Percentiles rank a stretch among this genome's conserved stretches.
Conservation (phyloP, 2,797 vertebrate species). For the Pangasius macronema region DNA sequence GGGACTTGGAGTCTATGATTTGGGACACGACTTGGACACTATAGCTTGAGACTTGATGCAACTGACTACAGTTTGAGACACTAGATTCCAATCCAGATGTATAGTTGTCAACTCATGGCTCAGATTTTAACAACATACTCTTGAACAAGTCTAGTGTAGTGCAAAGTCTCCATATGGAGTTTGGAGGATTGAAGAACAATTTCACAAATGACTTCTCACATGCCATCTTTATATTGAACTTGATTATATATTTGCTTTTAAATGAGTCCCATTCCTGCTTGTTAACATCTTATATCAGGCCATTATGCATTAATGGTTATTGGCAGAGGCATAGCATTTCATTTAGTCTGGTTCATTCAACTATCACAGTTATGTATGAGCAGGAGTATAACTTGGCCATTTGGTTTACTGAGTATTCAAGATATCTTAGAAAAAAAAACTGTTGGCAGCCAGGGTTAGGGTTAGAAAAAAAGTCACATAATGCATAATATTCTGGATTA, state of each 20-base stretch:
- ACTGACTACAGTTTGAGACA: background rate
- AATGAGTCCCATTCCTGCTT: slow-evolving; percentile 20
- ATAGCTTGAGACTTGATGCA: background rate
- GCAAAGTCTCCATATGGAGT: background rate
- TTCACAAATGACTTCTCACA: background rate
- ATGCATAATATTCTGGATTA: background rate
- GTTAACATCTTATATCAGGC: slow-evolving; percentile 33
- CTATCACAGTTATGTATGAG: slow-evolving; percentile 42
- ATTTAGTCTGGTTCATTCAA: slow-evolving; percentile 32
- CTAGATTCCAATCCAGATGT: background rate
- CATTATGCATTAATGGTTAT: slow-evolving; percentile 49
- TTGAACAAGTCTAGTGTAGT: background rate
- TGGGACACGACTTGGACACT: background rate
- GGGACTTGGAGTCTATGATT: background rate
- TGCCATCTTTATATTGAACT: slow-evolving; percentile 38
- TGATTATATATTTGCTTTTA: slow-evolving; percentile 41
- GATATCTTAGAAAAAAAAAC: slow-evolving; percentile 6
- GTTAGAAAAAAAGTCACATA: background rate
- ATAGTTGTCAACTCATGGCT: background rate
- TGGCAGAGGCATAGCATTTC: slow-evolving; percentile 48
- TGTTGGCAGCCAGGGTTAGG: background rate
- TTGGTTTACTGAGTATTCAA: slow-evolving; percentile 31
- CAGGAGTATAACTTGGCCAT: slow-evolving; percentile 15
- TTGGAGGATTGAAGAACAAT: background rate
- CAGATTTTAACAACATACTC: background rate